Evolutionary conservation across 1,140 invertebrate species (phyloP).

Genomic region (Lerema accius): DNA sequence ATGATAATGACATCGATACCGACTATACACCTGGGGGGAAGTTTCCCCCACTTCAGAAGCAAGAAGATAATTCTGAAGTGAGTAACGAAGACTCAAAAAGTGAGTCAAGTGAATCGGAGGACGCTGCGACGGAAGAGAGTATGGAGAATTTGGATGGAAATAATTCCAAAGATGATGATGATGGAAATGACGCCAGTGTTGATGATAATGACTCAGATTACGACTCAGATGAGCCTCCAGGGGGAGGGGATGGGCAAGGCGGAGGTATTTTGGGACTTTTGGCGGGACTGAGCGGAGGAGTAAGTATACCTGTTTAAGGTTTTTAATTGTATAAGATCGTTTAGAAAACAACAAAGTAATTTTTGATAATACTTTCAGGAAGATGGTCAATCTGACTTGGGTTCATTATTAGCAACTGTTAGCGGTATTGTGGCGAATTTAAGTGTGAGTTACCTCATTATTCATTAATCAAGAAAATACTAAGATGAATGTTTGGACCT

Average conservation of each 20-base stretch:
- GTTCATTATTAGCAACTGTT: constrained; percentile 64
- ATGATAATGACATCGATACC: constrained; percentile 53
- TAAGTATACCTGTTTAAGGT: constrained; percentile 49
- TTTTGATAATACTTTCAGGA: constrained; percentile 49
- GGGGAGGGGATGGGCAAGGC: constrained; percentile 68
- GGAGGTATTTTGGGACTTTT: constrained; percentile 70
- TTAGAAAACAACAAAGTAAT: constrained; percentile 2
- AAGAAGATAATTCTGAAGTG: constrained; percentile 44
- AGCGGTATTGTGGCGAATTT: constrained; percentile 69
- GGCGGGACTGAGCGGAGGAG: constrained; percentile 70
- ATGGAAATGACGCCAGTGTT: constrained; percentile 42
- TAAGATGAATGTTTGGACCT: no score
- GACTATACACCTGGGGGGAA: constrained; percentile 47
- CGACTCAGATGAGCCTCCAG: constrained; percentile 64
- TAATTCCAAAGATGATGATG: constrained; percentile 48
- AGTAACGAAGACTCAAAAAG: constrained; percentile 41
- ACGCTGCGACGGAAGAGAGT: constrained; percentile 50
- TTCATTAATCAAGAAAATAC: no score
- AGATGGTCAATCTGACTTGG: constrained; percentile 72
- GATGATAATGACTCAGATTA: constrained; percentile 52
- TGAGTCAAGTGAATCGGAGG: constrained; percentile 48
- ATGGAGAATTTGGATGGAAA: constrained; percentile 43
- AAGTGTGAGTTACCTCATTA: constrained; percentile 57
- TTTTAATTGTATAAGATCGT: neutral
- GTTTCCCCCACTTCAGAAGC: constrained; percentile 51